Evolutionary conservation across 1,140 invertebrate species (phyloP).

Genomic region (Leptinotarsa texana): DNA sequence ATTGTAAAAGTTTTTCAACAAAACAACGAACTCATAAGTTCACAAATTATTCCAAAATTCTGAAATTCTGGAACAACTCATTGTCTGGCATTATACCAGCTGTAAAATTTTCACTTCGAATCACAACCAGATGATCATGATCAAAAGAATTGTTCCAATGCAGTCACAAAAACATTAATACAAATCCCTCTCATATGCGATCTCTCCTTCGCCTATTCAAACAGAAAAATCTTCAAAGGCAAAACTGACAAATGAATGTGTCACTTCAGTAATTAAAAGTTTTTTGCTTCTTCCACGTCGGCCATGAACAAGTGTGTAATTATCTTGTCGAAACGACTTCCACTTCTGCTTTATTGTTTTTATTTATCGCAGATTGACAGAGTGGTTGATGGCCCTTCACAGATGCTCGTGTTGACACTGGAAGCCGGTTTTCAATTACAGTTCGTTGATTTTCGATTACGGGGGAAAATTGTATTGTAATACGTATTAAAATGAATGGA

Average conservation of each 20-base stretch:
- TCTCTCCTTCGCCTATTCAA: no score
- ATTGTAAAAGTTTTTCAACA: no score
- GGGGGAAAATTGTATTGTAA: neutral
- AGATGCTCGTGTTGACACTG: neutral
- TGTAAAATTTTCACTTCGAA: no score
- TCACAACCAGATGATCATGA: no score
- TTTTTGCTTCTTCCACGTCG: neutral
- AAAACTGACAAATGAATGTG: neutral
- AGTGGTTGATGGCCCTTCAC: neutral
- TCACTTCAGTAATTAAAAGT: neutral
- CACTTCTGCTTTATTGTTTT: neutral
- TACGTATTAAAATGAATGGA: no score
- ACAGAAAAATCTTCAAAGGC: neutral
- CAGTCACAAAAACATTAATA: no score
- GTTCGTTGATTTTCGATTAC: neutral
- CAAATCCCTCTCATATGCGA: no score
- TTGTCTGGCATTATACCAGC: no score
- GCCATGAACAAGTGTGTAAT: neutral
- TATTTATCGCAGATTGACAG: neutral
- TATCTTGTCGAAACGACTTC: neutral
- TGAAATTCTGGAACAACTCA: no score
- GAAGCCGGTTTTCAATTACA: neutral
- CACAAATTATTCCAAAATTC: no score
- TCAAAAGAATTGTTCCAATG: no score
- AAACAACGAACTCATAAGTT: no score